Evolutionary conservation across 92 coral and sea anemone genomes (phyloP).

Genomic region (Zoanthus gigantus): DNA sequence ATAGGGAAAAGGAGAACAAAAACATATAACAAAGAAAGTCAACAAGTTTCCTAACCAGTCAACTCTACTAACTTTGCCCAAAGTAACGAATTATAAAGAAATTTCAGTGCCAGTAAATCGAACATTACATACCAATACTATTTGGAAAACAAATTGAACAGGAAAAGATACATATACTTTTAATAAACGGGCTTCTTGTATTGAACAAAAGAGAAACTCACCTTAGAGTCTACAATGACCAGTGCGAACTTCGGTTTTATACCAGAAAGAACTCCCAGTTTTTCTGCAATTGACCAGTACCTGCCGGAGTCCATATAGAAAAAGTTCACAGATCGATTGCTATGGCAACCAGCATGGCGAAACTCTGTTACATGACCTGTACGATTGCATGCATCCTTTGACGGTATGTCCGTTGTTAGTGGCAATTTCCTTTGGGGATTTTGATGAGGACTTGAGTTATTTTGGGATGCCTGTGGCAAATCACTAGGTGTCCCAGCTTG

Average conservation of each 20-base stretch:
- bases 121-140: too few relatives aligned
- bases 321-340: slow-evolving; percentile 91
- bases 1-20: too few relatives aligned
- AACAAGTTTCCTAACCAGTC: too few relatives aligned
- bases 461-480: slow-evolving; percentile 7
- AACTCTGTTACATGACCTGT: slow-evolving; percentile 74
- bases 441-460: neutral
- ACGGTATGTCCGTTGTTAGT: neutral
- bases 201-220: slow-evolving; percentile 4
- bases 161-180: too few relatives aligned
- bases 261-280: slow-evolving; percentile 74
- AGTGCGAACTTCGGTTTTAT: slow-evolving; percentile 58
- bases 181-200: too few relatives aligned
- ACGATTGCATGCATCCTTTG: slow-evolving; percentile 26
- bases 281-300: slow-evolving; percentile 84
- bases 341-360: slow-evolving; percentile 90
- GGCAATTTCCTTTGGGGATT: neutral
- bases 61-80: too few relatives aligned
- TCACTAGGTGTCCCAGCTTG: neutral
- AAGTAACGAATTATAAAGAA: too few relatives aligned
- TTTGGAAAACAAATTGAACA: too few relatives aligned
- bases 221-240: slow-evolving; percentile 86
- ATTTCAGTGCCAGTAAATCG: too few relatives aligned
- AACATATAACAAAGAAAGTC: too few relatives aligned
- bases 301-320: slow-evolving; percentile 90